Evolutionary conservation across 1,140 invertebrate genomes (phyloP).

Genomic region (Cotesia typhae): DNA sequence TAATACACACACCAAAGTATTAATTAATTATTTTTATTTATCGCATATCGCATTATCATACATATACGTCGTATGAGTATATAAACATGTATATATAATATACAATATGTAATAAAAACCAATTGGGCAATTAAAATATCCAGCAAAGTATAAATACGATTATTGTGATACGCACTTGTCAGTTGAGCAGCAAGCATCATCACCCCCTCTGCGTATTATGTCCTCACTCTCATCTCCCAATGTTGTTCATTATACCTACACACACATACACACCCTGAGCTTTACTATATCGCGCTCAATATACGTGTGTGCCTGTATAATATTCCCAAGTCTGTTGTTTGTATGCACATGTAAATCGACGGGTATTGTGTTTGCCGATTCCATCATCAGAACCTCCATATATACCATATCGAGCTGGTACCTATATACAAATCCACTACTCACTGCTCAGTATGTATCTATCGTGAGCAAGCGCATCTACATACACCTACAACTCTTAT

Average conservation of each 20-base stretch:
- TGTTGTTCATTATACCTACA: not conserved
- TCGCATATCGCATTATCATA: not conserved
- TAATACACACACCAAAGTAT: not conserved
- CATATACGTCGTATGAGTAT: not conserved
- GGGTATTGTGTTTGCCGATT: constrained; percentile 54
- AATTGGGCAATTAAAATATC: constrained; percentile 15
- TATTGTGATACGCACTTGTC: constrained; percentile 25
- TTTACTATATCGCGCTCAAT: too few relatives aligned
- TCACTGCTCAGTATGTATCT: too few relatives aligned
- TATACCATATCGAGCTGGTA: constrained; percentile 14
- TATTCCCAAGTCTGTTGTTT: constrained; percentile 51
- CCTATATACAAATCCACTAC: not conserved
- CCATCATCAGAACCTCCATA: constrained; percentile 36
- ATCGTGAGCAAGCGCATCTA: too few relatives aligned
- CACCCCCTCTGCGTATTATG: constrained; percentile 11
- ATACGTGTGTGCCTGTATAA: constrained; percentile 45
- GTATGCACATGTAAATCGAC: constrained; percentile 56
- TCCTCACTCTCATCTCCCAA: constrained; percentile 13
- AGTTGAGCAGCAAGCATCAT: constrained; percentile 3
- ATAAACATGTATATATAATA: constrained; percentile 4
- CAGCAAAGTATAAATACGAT: constrained; percentile 14
- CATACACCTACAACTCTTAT: too few relatives aligned
- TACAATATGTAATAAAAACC: not conserved
- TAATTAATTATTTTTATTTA: too few relatives aligned
- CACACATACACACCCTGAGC: too few relatives aligned